A percentile compares a stretch with the other conserved stretches of the same genome.
Conservation (phyloP, 2,888 invertebrate species). For the Sarcophaga carnaria region DNA sequence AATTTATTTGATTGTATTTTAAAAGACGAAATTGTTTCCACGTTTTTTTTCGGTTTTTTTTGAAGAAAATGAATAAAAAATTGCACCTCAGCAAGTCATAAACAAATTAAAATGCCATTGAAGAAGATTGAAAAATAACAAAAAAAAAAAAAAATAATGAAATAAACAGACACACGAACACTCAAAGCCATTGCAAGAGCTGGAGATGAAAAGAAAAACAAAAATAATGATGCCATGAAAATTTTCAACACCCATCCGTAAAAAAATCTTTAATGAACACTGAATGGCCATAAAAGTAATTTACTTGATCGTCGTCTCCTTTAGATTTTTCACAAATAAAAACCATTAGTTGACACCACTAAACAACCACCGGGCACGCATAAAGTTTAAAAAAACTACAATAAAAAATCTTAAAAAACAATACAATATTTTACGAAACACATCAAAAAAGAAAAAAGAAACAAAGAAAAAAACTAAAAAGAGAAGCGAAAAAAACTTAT, state of each 20-base stretch:
- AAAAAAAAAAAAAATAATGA: conserved; percentile 7
- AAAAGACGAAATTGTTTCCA: neutral
- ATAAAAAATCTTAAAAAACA: conserved; percentile 70
- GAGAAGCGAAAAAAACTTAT: neutral
- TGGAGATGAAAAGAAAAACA: neutral
- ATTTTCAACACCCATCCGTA: conserved; percentile 58
- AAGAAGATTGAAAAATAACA: conserved; percentile 45
- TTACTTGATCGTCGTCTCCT: conserved; percentile 67
- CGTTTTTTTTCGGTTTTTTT: neutral
- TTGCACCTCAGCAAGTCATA: conserved; percentile 62
- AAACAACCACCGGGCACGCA: conserved; percentile 67
- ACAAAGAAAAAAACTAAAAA: neutral
- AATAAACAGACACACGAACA: too few species aligned
- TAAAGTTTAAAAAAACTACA: conserved; percentile 42
- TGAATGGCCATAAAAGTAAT: conserved; percentile 60
- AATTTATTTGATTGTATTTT: conserved; percentile 61
- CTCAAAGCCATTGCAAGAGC: too few species aligned
- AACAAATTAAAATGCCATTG: conserved; percentile 68
- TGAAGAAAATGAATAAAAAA: conserved; percentile 51
- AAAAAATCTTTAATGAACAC: conserved; percentile 52
- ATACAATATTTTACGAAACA: conserved; percentile 77
- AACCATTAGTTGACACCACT: conserved; percentile 77
- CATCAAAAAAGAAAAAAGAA: conserved; percentile 16
- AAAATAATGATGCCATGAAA: conserved; percentile 41
- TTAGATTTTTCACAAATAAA: conserved; percentile 62